Evolutionary conservation across 2,113 vertebrate genomes (phyloP), one percentile per base, ranked within the genome.

Genomic region (Romanogobio albipinnatus): DNA sequence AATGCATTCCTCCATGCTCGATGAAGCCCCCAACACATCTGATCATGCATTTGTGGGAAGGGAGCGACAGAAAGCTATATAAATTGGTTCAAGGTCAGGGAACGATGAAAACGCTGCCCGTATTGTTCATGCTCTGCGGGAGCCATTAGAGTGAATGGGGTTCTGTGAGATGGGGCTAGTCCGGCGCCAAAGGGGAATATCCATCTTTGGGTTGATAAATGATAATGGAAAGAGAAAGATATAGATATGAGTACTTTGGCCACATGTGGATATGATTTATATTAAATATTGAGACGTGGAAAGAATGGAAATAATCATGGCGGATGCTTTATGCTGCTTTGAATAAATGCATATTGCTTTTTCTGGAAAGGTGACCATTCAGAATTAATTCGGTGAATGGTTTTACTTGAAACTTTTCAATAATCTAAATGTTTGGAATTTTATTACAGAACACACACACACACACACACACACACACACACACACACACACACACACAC

Each of bases 131-230:
- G 87, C 86, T 87, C 90, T 85, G 80, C 26, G 66, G 56, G 76
- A 90, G 87, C 83, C 87, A 90, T 91, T 88, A 89, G 87, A 90
- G 90, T 87, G 87, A 87, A 92, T 92, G 86, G 77, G 87, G 88
- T 86, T 92, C 88, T 90, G 90, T 83, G 84, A 85, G 47, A 85
- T 84, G 86, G 75, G 85, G 85, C 81, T 84, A 85, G 89, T 85
- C 89, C 85, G 89, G 64, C 90, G 90, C 71, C 87, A 90, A 81
- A 87, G 36, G 88, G 77, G 84, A 79, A 91, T 90, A 91, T 90
- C 90, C 86, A 90, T 92, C 90, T 88, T 90, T 82, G 82, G 9
- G 53, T 89, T 88, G 33, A 82, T 82, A 82, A 71, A 82, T 82
- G 81, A 82, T 82, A 71, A 82, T 82, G 64, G 49, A 82, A 71